Evolutionary conservation across 2,888 invertebrate genomes (phyloP).

Genomic region (Subacronicta megacephala): DNA sequence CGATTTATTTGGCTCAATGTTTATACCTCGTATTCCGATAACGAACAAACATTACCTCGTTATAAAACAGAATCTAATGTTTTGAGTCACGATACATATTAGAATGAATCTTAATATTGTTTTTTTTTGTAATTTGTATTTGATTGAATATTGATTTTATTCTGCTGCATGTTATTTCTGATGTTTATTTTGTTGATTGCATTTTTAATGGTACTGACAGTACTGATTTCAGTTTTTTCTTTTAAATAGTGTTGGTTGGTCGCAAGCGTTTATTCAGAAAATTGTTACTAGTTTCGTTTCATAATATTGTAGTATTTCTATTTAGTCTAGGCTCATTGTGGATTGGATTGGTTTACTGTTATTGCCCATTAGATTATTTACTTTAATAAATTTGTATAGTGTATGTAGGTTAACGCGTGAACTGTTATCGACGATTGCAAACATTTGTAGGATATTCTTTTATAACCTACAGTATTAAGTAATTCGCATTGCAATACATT

Average conservation of each 20-base stretch:
- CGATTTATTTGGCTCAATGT: too few species aligned
- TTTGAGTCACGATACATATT: constrained; percentile 8
- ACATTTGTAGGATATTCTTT: too few species aligned
- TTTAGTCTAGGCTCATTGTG: background rate
- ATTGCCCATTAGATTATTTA: background rate
- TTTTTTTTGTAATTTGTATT: constrained; percentile 1
- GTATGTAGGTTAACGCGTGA: background rate
- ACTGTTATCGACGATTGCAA: too few species aligned
- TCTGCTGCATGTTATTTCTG: background rate
- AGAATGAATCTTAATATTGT: background rate
- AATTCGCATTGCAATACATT: constrained; percentile 34
- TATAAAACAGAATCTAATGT: too few species aligned
- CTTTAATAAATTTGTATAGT: background rate
- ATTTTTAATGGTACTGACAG: background rate
- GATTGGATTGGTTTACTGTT: background rate
- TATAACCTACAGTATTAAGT: background rate
- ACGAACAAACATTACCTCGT: too few species aligned
- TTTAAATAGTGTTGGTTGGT: background rate
- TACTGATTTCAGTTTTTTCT: background rate
- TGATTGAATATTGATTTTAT: background rate
- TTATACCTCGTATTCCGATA: too few species aligned
- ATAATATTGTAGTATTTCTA: background rate
- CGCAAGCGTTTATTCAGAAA: constrained; percentile 19
- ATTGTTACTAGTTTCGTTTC: background rate
- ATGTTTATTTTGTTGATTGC: background rate